Evolutionary conservation across 2,797 vertebrate species (phyloP).

Genomic region (Tarsius wallacei): DNA sequence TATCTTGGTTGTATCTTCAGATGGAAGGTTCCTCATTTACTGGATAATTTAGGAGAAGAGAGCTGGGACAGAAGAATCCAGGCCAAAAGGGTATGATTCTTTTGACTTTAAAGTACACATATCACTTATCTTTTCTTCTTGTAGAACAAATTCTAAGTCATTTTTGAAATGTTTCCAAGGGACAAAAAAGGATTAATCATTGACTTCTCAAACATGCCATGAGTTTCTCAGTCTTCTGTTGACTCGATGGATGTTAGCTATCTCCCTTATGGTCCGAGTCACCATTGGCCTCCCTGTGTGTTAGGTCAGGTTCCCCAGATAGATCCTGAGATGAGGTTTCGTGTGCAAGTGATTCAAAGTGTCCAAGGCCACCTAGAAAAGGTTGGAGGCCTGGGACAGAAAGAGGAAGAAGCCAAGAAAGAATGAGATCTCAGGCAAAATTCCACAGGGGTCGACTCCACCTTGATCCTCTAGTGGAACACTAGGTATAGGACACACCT

Average conservation of each 20-base stretch:
- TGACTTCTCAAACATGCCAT: background rate
- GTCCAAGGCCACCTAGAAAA: background rate
- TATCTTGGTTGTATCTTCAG: conserved; percentile 71
- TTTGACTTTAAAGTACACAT: background rate
- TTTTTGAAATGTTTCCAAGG: background rate
- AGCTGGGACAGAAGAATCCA: background rate
- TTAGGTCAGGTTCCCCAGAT: background rate
- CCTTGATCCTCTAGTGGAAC: background rate
- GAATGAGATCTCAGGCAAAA: background rate
- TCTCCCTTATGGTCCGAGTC: background rate
- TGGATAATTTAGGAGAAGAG: background rate
- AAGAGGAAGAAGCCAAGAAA: background rate
- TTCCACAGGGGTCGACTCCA: background rate
- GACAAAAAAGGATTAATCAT: background rate
- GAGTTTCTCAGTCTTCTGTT: background rate
- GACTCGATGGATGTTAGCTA: background rate
- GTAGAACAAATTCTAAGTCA: background rate
- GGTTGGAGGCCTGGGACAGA: background rate
- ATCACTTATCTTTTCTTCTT: conserved; percentile 29
- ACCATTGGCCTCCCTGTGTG: background rate
- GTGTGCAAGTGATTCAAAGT: background rate
- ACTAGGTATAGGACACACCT: background rate
- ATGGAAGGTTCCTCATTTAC: conserved; percentile 37
- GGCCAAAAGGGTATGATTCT: background rate
- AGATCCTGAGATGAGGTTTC: background rate